phyloP scores from a whole-genome alignment of 1,140 invertebrate genomes.

The Nephila pilipes region DNA sequence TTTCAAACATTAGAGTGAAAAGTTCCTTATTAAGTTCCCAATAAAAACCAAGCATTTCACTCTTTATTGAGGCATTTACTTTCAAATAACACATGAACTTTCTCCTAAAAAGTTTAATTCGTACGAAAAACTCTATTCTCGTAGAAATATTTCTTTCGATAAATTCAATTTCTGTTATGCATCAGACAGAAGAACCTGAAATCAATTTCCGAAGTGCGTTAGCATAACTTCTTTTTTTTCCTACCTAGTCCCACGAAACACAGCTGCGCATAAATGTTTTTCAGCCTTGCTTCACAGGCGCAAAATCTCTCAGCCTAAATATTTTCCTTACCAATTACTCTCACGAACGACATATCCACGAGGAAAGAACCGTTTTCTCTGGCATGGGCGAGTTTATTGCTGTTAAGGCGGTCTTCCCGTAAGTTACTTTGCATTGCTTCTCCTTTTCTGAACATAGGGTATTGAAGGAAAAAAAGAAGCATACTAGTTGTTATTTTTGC shows the following conservation, averaged over 20 bases:
- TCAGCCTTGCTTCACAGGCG: not conserved
- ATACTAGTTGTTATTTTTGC: no score
- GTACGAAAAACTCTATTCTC: not conserved
- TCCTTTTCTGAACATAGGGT: not conserved
- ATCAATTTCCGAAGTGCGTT: constrained; percentile 65
- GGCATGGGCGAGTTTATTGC: not conserved
- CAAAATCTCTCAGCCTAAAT: constrained; percentile 52
- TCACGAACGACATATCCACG: not conserved
- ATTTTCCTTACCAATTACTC: constrained; percentile 64
- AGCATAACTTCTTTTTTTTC: constrained; percentile 46
- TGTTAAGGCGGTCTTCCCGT: not conserved
- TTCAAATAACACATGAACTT: not conserved
- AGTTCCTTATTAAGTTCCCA: no score
- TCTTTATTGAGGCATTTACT: no score
- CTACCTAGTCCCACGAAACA: not conserved
- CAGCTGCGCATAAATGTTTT: constrained; percentile 60
- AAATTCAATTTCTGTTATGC: constrained; percentile 51
- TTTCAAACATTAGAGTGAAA: no score
- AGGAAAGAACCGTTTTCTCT: not conserved
- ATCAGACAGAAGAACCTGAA: not conserved
- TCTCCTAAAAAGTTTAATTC: constrained; percentile 46
- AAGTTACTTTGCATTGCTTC: not conserved
- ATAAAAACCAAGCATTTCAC: no score
- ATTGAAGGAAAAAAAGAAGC: no score
- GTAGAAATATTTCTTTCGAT: constrained; percentile 24